These are phyloP conservation scores for Phlogophora meticulosa DNA, from an alignment of 2,888 invertebrate species.

Conservation along the genomic window DNA sequence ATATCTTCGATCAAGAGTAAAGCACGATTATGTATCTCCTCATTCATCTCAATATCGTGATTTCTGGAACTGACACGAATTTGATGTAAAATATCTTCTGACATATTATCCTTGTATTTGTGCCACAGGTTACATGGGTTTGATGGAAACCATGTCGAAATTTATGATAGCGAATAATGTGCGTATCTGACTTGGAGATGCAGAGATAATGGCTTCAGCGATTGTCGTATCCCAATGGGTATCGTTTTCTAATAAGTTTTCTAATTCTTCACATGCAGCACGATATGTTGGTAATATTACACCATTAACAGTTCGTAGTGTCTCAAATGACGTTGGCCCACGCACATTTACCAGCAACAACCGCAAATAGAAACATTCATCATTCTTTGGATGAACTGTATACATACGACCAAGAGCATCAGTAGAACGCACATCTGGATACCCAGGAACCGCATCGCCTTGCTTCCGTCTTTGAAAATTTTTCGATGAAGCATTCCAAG, in stretches of 20 bases:
- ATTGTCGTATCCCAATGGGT: slow-evolving; percentile 4
- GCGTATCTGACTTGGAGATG: slow-evolving; percentile 4
- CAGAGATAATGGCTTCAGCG: slow-evolving; percentile 1
- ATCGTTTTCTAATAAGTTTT: background rate
- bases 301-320: slow-evolving; percentile 8
- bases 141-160: background rate
- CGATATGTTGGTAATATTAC: background rate
- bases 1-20: no score
- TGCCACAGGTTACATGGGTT: background rate
- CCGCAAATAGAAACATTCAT: no score
- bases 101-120: no score
- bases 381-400: slow-evolving; percentile 2
- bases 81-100: no score
- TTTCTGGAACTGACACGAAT: no score
- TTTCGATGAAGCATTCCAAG: slow-evolving; percentile 4
- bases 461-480: slow-evolving; percentile 6
- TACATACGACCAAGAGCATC: slow-evolving; percentile 1
- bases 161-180: slow-evolving; percentile 2
- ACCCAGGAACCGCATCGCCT: no score
- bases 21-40: no score
- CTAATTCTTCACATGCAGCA: background rate
- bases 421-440: no score
- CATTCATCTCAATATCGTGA: no score
- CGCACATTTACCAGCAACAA: no score
- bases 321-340: no score